phyloP scores from a whole-genome alignment of 2,888 invertebrate species.

The Petrophora chlorosata region DNA sequence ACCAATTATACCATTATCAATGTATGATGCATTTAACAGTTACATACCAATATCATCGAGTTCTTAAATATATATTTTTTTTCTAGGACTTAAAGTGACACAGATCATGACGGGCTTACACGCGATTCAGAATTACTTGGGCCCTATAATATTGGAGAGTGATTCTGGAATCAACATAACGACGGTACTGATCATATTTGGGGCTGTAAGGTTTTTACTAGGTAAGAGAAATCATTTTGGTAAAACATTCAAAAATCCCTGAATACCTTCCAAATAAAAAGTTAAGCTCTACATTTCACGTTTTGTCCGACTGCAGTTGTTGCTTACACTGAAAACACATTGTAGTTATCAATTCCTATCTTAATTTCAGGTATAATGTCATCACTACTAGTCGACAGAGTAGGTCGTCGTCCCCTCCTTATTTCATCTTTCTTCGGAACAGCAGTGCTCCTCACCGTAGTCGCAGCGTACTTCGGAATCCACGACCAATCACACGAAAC shows the following conservation, averaged over 20 bases:
- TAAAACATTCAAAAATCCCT: neutral
- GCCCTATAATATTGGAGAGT: conserved; percentile 60
- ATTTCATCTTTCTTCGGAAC: conserved; percentile 66
- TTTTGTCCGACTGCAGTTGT: neutral
- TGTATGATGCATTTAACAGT: no score
- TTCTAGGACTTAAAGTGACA: conserved; percentile 60
- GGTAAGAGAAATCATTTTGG: conserved; percentile 41
- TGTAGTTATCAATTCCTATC: neutral
- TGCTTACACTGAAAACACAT: no score
- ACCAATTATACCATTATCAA: no score
- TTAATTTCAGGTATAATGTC: conserved; percentile 62
- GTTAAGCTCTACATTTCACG: neutral
- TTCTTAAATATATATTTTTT: neutral
- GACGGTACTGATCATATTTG: conserved; percentile 57
- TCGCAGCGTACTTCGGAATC: conserved; percentile 66
- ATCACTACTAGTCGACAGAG: conserved; percentile 57
- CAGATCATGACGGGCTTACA: conserved; percentile 60
- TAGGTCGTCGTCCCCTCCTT: conserved; percentile 76
- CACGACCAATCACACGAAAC: conserved; percentile 18
- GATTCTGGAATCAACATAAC: conserved; percentile 41
- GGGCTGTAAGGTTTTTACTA: conserved; percentile 56
- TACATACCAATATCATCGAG: neutral
- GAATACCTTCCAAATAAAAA: neutral
- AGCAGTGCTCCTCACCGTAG: conserved; percentile 41
- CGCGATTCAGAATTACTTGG: conserved; percentile 63